Base-by-base conservation (phyloP, 1,140 invertebrate genomes). In the Mamestra configurata region DNA sequence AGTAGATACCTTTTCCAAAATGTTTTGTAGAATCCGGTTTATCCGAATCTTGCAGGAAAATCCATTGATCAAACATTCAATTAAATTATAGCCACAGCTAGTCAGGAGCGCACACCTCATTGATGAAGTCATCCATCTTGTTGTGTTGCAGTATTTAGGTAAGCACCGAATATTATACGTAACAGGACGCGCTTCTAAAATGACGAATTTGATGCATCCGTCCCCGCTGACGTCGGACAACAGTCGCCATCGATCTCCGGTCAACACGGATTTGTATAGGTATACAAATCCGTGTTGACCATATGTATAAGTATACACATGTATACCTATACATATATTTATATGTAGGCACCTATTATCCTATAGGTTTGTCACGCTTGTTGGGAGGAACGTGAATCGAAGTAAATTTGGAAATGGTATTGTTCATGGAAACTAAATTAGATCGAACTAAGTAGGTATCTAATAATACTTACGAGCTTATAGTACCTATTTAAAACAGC, bases 201-300 rank as follows among this genome's bases (percentile, higher is more conserved):
- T 46, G 40, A 68, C 22, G 64, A 68, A 68, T 68, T 22, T 46
- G 20, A 18, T 24, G 64, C 64, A 68, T 68, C 40, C 64, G 64
- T 46, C 40, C 27, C 40, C 37, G 24, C 11, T 68, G 20, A 22
- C 64, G 40, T 68, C 46, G 0, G 13, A 13, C 15, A 68, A 68
- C 40, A 68, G 10, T 40, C 18, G 22, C 20, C 22, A 46, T 27
- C 11, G 20, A 22, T 24, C 37, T 43, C 10, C 55, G 55, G 59
- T 64, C n/a, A 20, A 37, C n/a, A 20, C 35, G 35, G 18, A 37
- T 37, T 22, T 53, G 6, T 13, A 5, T 51, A 18, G 1, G 5
- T 49, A 22, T 22, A 4, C n/a, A n/a, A n/a, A n/a, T n/a, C n/a
- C n/a, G n/a, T n/a, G n/a, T n/a, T n/a, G n/a, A n/a, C n/a, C n/a